Evolutionary conservation across 2,888 invertebrate genomes (phyloP).

Genomic region (Parnassius apollo): DNA sequence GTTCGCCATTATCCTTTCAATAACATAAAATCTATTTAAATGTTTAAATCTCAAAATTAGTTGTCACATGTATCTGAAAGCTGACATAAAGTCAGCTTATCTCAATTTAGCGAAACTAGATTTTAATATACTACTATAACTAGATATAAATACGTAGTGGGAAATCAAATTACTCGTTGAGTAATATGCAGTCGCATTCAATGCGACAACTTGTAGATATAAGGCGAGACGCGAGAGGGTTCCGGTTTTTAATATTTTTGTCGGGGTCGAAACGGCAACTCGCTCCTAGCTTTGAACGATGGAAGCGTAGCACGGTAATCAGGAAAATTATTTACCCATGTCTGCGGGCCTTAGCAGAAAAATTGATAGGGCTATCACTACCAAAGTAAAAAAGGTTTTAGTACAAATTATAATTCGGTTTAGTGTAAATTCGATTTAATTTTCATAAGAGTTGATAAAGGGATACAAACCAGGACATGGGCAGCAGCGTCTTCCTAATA

Average conservation of each 20-base stretch:
- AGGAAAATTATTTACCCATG: slow-evolving; percentile 80
- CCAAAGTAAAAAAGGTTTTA: background rate
- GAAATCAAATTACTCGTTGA: slow-evolving; percentile 63
- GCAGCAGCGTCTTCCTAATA: too few species aligned
- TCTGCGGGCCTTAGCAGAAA: slow-evolving; percentile 60
- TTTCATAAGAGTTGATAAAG: too few species aligned
- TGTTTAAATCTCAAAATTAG: slow-evolving; percentile 11
- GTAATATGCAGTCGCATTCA: slow-evolving; percentile 51
- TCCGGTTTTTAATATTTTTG: slow-evolving; percentile 69
- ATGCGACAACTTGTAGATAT: slow-evolving; percentile 36
- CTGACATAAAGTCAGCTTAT: slow-evolving; percentile 21
- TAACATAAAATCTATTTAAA: slow-evolving; percentile 10
- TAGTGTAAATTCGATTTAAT: too few species aligned
- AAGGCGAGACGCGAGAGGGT: slow-evolving; percentile 36
- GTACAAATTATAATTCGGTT: too few species aligned
- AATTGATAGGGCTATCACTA: slow-evolving; percentile 49
- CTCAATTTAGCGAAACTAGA: slow-evolving; percentile 43
- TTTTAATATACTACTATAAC: slow-evolving; percentile 28
- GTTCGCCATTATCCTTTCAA: too few species aligned
- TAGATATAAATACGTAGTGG: slow-evolving; percentile 48
- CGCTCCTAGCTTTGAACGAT: slow-evolving; percentile 47
- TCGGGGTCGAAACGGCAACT: slow-evolving; percentile 49
- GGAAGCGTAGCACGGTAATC: slow-evolving; percentile 72
- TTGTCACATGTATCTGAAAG: slow-evolving; percentile 8
- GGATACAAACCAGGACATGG: too few species aligned